These are phyloP conservation scores for Tiliqua scincoides DNA, from an alignment of 2,113 vertebrate genomes.

Conservation along the genomic window DNA sequence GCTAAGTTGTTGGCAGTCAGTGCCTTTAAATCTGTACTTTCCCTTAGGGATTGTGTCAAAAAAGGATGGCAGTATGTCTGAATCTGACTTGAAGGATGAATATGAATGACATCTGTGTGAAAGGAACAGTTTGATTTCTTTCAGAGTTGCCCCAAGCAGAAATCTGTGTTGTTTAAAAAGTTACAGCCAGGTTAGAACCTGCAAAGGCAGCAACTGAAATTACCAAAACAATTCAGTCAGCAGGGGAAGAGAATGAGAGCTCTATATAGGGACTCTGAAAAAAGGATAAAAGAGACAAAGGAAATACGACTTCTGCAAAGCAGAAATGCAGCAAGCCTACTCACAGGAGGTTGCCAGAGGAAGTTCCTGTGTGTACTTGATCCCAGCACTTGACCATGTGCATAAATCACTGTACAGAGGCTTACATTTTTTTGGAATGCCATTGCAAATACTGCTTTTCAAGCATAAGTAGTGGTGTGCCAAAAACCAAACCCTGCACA, in stretches of 20 bases:
- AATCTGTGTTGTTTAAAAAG: slow-evolving; percentile 54
- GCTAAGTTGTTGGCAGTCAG: neutral
- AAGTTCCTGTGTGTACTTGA: neutral
- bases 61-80: slow-evolving; percentile 30
- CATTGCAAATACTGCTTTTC: neutral
- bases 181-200: slow-evolving; percentile 36
- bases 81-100: slow-evolving; percentile 6
- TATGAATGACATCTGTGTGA: slow-evolving; percentile 24
- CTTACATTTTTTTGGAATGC: neutral
- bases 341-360: neutral
- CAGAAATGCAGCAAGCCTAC: neutral
- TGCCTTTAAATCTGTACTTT: slow-evolving; percentile 11
- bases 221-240: slow-evolving; percentile 24
- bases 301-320: slow-evolving; percentile 4
- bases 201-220: slow-evolving; percentile 26
- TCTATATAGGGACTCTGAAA: slow-evolving; percentile 27
- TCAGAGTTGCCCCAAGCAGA: slow-evolving; percentile 38
- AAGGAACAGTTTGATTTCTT: slow-evolving; percentile 34
- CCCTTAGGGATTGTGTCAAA: slow-evolving; percentile 43
- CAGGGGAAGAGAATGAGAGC: neutral
- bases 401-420: neutral
- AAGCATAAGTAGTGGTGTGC: neutral
- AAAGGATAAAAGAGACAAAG: slow-evolving; percentile 19
- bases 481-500: neutral
- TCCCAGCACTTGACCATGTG: neutral